Base-by-base conservation (phyloP, 2,797 vertebrate species). In the Lemur catta region DNA sequence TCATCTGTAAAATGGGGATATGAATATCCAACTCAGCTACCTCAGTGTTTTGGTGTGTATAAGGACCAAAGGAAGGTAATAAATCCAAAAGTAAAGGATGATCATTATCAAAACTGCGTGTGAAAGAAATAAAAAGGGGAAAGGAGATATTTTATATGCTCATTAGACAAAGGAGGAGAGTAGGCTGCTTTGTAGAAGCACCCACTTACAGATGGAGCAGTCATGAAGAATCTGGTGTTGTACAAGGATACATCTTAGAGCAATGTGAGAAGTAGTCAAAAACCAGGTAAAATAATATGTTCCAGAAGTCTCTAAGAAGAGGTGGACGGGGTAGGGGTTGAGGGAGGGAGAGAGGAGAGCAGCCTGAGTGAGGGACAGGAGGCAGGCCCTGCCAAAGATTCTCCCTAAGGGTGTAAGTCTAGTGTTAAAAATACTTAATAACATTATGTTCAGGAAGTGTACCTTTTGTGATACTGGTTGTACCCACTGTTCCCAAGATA, bases 341-440 rank as follows among this genome's bases (percentile, higher is more conserved):
- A 33, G 14, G 12, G 26, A 28, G 38, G 20, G 65, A 74, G 22
- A 59, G 43, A 86, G 24, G 74, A 82, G 61, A 35, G 35, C 7
- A 67, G 10, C 30, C 4, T n/a, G 12, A 41, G 2, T 33, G 50
- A 80, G 48, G 63, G 38, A 41, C 11, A 3, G 17, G 22, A 69
- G n/a, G 33, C 13, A 59, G 33, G 48, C 8, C 41, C 81, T 48
- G 3, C 18, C 43, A 84, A 75, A 33, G 50, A 63, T 84, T 88
- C 74, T 89, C 71, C 48, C 6, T 5, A 69, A 57, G 35, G 15
- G 26, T 75, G 0, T 63, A 74, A 91, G 26, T 52, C 30, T 33
- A 93, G 41, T 79, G 85, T 85, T 81, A 63, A 95, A 72, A 76
- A 24, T 55, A 57, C 50, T 57, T 84, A 90, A 81, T 59, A 79